Base-by-base conservation (phyloP, 2,888 invertebrate genomes). In the Homarus gammarus region DNA sequence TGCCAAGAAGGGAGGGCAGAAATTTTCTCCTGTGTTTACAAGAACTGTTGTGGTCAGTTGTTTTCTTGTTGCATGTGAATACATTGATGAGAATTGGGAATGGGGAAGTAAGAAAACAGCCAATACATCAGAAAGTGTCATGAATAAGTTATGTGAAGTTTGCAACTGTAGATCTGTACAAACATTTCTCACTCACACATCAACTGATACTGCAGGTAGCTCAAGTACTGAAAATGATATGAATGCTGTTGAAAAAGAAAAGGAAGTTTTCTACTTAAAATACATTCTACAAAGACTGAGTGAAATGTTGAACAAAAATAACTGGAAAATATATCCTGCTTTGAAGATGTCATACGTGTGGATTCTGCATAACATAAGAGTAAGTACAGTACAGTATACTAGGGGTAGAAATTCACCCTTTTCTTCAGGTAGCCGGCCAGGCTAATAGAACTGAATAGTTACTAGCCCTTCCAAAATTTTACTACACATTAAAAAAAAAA, bases 271-370 rank as follows among this genome's bases (percentile, higher is more conserved):
- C 15, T 72, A 72, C 3, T 33, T 83, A 40, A 83, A 83, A 49
- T 27, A 51, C 36, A 51, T 40, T 10, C 51, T 86, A 51, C 78
- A 86, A 68, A 68, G 22, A 33, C 68, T 86, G 5, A 68, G 56
- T 38, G 36, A 70, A 44, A 33, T 56, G 8, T 70, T 86, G 22
- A 86, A 79, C 18, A 86, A 79, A 68, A 36, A 33, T 15, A 68
- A 61, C 27, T 86, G 86, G 86, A 86, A 70, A 51, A 36, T n/a
- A 36, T 79, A 68, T 70, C 78, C 78, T 2, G 61, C 86, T 27
- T 18, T 78, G n/a, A 86, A 78, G 70, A 78, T 78, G 77, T 44
- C 79, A 5, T 86, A 79, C 36, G 68, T 31, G 78, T 70, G 44
- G 51, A 78, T 86, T 44, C 44, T 86, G 22, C 38, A 44, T n/a